Evolutionary conservation across 2,113 vertebrate genomes (phyloP).

Genomic region (Pipra filicauda): DNA sequence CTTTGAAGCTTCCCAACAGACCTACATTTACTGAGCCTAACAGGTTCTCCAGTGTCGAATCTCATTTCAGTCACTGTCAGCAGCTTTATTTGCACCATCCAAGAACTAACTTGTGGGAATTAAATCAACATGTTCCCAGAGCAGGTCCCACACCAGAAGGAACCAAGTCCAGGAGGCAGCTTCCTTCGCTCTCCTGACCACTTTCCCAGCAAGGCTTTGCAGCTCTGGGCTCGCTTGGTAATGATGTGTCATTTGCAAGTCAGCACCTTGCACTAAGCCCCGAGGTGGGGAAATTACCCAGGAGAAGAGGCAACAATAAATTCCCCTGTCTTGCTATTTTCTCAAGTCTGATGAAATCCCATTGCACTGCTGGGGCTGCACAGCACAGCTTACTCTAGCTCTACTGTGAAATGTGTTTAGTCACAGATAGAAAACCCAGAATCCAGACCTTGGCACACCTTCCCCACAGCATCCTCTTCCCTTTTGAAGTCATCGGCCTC

Average conservation of each 20-base stretch:
- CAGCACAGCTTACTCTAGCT: background rate
- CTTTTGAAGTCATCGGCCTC: constrained; percentile 19
- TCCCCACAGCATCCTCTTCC: constrained; percentile 39
- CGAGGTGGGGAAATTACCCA: constrained; percentile 58
- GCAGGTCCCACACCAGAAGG: constrained; percentile 18
- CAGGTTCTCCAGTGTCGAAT: constrained; percentile 52
- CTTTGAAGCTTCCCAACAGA: constrained; percentile 48
- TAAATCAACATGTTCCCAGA: constrained; percentile 35
- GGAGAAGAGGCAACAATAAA: constrained; percentile 33
- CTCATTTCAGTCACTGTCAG: constrained; percentile 57
- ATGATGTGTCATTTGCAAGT: constrained; percentile 65
- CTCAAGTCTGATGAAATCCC: constrained; percentile 54
- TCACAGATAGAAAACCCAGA: constrained; percentile 27
- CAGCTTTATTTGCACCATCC: constrained; percentile 47
- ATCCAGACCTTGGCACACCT: constrained; percentile 35
- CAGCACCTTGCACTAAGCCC: constrained; percentile 56
- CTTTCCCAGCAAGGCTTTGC: constrained; percentile 49
- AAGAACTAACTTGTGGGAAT: constrained; percentile 47
- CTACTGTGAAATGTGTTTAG: constrained; percentile 32
- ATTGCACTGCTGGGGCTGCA: background rate
- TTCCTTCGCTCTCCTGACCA: background rate
- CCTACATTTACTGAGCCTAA: constrained; percentile 28
- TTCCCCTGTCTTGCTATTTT: constrained; percentile 39
- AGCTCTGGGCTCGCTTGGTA: constrained; percentile 39
- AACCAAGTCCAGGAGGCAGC: constrained; percentile 28